These are phyloP conservation scores for Sapajus apella DNA, from an alignment of 2,113 vertebrate genomes.

Conservation along the genomic window DNA sequence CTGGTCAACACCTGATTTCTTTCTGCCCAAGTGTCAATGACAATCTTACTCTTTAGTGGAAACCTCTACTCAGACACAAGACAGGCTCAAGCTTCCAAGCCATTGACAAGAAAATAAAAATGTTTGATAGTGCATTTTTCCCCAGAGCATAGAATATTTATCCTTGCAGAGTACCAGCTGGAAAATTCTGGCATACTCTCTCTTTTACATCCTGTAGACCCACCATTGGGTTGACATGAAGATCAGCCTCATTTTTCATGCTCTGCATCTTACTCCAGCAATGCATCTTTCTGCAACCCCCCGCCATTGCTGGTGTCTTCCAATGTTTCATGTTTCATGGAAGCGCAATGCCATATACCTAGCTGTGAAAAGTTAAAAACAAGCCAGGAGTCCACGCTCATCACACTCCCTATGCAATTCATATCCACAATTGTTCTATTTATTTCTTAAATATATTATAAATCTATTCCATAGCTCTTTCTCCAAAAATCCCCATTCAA, in stretches of 20 bases:
- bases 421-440: not conserved
- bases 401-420: not conserved
- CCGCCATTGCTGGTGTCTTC: not conserved
- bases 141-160: not conserved
- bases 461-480: not conserved
- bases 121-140: not conserved
- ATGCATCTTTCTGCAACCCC: not conserved
- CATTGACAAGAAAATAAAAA: not conserved
- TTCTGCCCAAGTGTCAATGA: not conserved
- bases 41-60: not conserved
- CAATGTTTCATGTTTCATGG: not conserved
- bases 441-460: not conserved
- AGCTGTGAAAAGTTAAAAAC: not conserved
- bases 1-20: not conserved
- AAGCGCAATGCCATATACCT: not conserved
- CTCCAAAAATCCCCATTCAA: not conserved
- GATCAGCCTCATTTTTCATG: not conserved
- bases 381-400: not conserved
- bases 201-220: not conserved
- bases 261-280: not conserved
- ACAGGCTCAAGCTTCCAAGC: not conserved
- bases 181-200: not conserved
- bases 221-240: not conserved
- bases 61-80: not conserved
- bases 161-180: not conserved